A percentile compares a stretch with the other conserved stretches of the same genome.
phyloP scores from a whole-genome alignment of 2,797 vertebrate species.

The Liasis olivaceus region DNA sequence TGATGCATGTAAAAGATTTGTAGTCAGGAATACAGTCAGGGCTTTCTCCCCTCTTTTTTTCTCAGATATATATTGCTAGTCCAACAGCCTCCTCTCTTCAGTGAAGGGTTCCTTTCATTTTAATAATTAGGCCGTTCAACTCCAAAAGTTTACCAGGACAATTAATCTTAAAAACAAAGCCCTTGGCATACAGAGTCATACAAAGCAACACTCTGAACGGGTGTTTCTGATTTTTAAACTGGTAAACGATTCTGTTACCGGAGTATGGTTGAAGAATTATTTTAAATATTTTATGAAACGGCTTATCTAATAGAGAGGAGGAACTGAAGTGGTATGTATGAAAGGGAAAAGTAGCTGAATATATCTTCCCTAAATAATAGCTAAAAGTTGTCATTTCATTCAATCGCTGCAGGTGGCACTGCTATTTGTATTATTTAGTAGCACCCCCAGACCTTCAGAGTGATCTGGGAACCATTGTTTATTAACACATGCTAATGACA shows the following conservation, averaged over 20 bases:
- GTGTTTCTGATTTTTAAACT: not conserved
- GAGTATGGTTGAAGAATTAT: not conserved
- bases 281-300: not conserved
- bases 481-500: slow-evolving; percentile 5
- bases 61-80: slow-evolving; percentile 5
- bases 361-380: not conserved
- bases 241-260: not conserved
- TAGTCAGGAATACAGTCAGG: slow-evolving; percentile 18
- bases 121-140: not conserved
- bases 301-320: not conserved
- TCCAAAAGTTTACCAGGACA: slow-evolving; percentile 9
- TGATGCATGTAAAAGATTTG: slow-evolving; percentile 40
- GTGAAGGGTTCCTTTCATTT: slow-evolving; percentile 12
- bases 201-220: not conserved
- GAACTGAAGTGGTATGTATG: not conserved
- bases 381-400: not conserved
- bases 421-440: slow-evolving; percentile 1
- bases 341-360: not conserved
- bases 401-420: not conserved
- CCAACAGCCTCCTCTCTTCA: not conserved
- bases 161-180: slow-evolving; percentile 4
- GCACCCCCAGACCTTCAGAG: not conserved
- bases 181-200: not conserved
- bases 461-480: not conserved
- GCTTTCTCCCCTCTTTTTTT: not conserved